phyloP scores from a whole-genome alignment of 2,113 vertebrate species.

The Peucedramus taeniatus region DNA sequence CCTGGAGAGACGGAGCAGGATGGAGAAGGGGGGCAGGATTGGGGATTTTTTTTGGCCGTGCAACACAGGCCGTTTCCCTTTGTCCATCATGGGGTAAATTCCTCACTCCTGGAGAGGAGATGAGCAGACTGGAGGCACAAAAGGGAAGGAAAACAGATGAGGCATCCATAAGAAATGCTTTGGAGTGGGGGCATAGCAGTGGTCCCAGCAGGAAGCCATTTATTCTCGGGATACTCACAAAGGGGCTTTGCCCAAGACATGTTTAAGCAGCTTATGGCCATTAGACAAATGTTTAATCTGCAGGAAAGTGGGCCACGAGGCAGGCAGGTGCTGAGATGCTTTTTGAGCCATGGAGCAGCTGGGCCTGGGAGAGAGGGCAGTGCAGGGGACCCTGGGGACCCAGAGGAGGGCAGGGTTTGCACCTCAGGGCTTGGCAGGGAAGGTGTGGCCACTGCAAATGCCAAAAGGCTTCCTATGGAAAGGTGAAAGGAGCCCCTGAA shows the following conservation, averaged over 20 bases:
- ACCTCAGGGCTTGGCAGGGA: not conserved
- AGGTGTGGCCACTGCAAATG: accelerated
- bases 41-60: accelerated
- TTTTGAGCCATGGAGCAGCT: not conserved
- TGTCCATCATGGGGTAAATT: not conserved
- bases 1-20: not conserved
- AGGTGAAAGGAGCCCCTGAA: not conserved
- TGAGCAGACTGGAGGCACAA: not conserved
- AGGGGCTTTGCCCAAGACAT: slow-evolving; percentile 44
- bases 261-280: slow-evolving; percentile 46
- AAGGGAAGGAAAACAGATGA: not conserved
- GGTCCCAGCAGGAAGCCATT: not conserved
- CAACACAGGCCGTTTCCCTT: not conserved
- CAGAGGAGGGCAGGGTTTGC: not conserved
- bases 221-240: not conserved
- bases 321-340: not conserved
- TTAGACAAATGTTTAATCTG: slow-evolving; percentile 46
- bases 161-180: not conserved
- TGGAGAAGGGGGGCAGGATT: not conserved
- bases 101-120: not conserved
- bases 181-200: not conserved
- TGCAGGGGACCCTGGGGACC: not conserved
- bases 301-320: slow-evolving; percentile 26
- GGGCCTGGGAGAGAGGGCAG: not conserved
- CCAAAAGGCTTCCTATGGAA: not conserved